phyloP scores from a whole-genome alignment of 1,140 invertebrate genomes.

The Rhyacophila brunnea region DNA sequence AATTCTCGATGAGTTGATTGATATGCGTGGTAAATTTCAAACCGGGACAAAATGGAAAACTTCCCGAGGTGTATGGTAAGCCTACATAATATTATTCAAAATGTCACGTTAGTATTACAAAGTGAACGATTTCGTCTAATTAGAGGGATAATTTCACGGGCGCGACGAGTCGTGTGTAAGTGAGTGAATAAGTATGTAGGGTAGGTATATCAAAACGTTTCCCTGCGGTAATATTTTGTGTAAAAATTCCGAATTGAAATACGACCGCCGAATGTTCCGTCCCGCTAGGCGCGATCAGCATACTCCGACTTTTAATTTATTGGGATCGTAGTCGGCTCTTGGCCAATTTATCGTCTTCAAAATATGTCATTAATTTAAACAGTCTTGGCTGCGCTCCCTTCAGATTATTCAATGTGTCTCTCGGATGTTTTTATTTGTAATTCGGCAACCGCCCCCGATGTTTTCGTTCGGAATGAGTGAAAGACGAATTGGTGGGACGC shows the following conservation, averaged over 20 bases:
- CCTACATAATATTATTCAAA: too few species aligned
- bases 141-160: too few species aligned
- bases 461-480: slow-evolving; percentile 6
- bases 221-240: not conserved
- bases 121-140: too few species aligned
- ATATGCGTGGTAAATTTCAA: too few species aligned
- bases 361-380: slow-evolving; percentile 33
- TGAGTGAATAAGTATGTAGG: too few species aligned
- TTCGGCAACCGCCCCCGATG: slow-evolving; percentile 21
- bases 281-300: slow-evolving; percentile 4
- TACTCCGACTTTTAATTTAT: slow-evolving; percentile 31
- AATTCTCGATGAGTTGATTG: too few species aligned
- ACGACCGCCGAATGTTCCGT: not conserved
- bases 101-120: too few species aligned
- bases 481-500: not conserved
- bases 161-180: too few species aligned
- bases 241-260: slow-evolving; percentile 3
- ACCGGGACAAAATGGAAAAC: too few species aligned
- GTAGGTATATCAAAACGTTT: not conserved
- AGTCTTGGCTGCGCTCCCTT: slow-evolving; percentile 12
- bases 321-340: slow-evolving; percentile 16
- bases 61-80: too few species aligned
- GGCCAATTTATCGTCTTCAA: slow-evolving; percentile 33
- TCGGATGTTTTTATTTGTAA: slow-evolving; percentile 29
- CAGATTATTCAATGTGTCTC: slow-evolving; percentile 30